Percentiles rank a stretch among this genome's conserved stretches.
Conservation (phyloP, 2,113 vertebrate species). For the Pelvicachromis taeniatus region DNA sequence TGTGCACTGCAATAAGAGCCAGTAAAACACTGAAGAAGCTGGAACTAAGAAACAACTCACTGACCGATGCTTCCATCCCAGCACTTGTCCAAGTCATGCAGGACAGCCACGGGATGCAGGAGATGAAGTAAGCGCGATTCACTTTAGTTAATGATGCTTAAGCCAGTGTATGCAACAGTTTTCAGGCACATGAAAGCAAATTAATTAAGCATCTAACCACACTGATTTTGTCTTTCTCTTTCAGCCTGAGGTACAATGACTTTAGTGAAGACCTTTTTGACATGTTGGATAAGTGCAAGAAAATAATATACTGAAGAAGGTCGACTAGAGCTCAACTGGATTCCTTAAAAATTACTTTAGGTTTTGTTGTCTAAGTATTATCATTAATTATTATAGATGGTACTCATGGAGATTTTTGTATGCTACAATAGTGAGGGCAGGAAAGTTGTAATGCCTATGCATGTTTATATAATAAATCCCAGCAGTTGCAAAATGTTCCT, state of each 20-base stretch:
- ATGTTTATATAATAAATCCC: neutral
- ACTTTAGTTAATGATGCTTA: neutral
- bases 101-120: slow-evolving; percentile 41
- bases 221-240: neutral
- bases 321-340: neutral
- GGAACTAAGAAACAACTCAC: slow-evolving; percentile 63
- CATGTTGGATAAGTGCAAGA: slow-evolving; percentile 44
- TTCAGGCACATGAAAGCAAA: neutral
- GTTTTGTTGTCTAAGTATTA: neutral
- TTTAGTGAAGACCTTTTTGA: slow-evolving; percentile 65
- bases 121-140: slow-evolving; percentile 53
- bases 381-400: neutral
- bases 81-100: slow-evolving; percentile 48
- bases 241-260: slow-evolving; percentile 69
- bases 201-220: neutral
- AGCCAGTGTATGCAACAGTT: neutral
- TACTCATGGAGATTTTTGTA: neutral
- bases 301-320: slow-evolving; percentile 56
- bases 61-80: slow-evolving; percentile 59
- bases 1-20: slow-evolving; percentile 56
- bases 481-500: no score
- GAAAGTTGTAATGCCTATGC: neutral
- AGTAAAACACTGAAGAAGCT: slow-evolving; percentile 54
- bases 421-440: neutral
- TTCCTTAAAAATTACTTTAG: neutral